Conservation (phyloP, 2,888 invertebrate genomes). For the Protonemura montana region DNA sequence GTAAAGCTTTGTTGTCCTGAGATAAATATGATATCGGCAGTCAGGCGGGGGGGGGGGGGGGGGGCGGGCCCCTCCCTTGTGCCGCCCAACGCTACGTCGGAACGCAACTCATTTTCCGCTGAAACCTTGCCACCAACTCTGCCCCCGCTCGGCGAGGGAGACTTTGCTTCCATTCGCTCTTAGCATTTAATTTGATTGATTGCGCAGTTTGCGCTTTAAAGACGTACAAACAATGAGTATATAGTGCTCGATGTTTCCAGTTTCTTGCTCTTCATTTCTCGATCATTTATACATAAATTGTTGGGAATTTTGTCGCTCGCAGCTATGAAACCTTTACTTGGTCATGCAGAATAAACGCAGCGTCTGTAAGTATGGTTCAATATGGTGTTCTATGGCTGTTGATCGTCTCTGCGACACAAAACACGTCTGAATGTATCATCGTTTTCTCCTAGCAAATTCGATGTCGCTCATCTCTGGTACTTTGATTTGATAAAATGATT, state of each 20-base stretch:
- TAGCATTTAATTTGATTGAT: conserved; percentile 2
- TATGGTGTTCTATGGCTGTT: too few relatives aligned
- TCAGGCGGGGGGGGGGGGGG: not conserved
- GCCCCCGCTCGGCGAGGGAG: not conserved
- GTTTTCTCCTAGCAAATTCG: too few relatives aligned
- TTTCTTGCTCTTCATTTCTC: not conserved
- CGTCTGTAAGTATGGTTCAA: too few relatives aligned
- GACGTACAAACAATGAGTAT: not conserved
- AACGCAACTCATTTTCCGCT: not conserved
- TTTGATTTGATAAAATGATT: not conserved
- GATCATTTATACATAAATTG: not conserved
- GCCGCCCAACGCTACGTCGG: not conserved
- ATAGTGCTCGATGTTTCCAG: not conserved
- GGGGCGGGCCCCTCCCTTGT: too few relatives aligned
- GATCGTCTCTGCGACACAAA: too few relatives aligned
- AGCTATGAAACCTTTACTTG: too few relatives aligned
- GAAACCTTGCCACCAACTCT: not conserved
- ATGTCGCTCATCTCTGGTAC: too few relatives aligned
- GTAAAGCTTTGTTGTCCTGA: not conserved
- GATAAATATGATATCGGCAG: not conserved
- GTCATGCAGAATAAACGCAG: too few relatives aligned
- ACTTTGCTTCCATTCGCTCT: not conserved
- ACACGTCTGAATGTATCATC: too few relatives aligned
- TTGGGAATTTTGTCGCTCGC: too few relatives aligned
- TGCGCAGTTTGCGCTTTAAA: not conserved